Base-by-base conservation (phyloP, 2,113 vertebrate species). In the Uria aalge region DNA sequence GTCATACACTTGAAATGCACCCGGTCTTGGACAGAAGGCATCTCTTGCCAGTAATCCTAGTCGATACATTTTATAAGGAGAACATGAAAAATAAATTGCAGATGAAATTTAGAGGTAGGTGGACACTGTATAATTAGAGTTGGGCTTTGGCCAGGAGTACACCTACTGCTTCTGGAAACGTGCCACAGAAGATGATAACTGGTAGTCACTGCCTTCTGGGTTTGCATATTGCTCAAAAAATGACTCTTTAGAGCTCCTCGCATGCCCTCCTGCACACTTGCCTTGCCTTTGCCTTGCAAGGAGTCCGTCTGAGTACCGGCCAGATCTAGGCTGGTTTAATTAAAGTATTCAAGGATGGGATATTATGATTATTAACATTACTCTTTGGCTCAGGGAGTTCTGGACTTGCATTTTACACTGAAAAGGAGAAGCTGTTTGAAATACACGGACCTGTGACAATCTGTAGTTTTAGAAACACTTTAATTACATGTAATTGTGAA, bases 91-190 rank as follows among this genome's bases (percentile, higher is more conserved):
- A 92, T 92, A 85, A 62, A 71, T 96, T 82, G 66, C 67, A 88
- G 64, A 62, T 85, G 57, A 89, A 87, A 88, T 76, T 36, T 40
- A 66, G 80, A 82, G 66, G 96, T 96, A 95, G 95, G 95, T 93
- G 97, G 95, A 96, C 87, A 48, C 89, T 80, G 67, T 74, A 66
- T 96, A 95, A 94, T 92, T 95, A 83, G 89, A 93, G 81, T 45
- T 97, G 96, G 84, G 8, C 21, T 96, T 79, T 95, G 87, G 89
- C 96, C 95, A 97, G 84, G 50, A 88, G 12, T 63, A 96, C 95
- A 95, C 84, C 96, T 90, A 91, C 97, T 88, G 57, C 47, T 90
- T 88, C 90, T 96, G 96, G 94, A 92, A 66, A 48, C 0, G 0
- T 77, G 91, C 91, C 96, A 95, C 15, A 36, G 62, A 73, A 85